Evolutionary conservation across 2,113 vertebrate species (phyloP).

Genomic region (Grammomys surdaster): DNA sequence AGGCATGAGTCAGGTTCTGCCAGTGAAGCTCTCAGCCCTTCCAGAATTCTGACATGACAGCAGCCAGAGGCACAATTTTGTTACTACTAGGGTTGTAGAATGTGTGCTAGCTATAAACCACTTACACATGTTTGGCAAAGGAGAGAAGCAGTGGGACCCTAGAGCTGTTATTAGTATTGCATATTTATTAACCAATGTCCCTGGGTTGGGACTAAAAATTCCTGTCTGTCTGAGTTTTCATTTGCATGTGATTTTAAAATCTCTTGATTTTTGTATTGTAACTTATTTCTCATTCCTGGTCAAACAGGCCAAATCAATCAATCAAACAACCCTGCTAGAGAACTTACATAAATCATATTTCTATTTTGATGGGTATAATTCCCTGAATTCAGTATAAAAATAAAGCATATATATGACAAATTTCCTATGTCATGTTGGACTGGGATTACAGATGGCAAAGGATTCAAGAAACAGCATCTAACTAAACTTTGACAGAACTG

Average conservation of each 20-base stretch:
- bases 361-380: conserved; percentile 23
- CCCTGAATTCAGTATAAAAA: conserved; percentile 44
- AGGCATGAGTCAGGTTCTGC: not conserved
- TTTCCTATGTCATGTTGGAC: not conserved
- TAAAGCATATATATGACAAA: conserved; percentile 3
- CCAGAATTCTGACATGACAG: not conserved
- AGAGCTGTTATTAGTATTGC: not conserved
- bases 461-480: not conserved
- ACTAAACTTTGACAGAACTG: conserved; percentile 4
- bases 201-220: not conserved
- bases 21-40: not conserved
- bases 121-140: not conserved
- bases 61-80: not conserved
- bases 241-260: conserved; percentile 30
- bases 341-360: conserved; percentile 50
- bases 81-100: not conserved
- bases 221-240: conserved; percentile 4
- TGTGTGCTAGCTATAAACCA: not conserved
- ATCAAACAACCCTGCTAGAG: not conserved
- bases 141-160: not conserved
- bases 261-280: conserved; percentile 52
- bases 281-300: conserved; percentile 39
- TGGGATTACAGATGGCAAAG: not conserved
- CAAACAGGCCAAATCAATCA: not conserved
- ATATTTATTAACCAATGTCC: conserved; percentile 32